These are phyloP conservation scores for Bubo blakistoni DNA, from an alignment of 2,113 vertebrate genomes.

Conservation along the genomic window DNA sequence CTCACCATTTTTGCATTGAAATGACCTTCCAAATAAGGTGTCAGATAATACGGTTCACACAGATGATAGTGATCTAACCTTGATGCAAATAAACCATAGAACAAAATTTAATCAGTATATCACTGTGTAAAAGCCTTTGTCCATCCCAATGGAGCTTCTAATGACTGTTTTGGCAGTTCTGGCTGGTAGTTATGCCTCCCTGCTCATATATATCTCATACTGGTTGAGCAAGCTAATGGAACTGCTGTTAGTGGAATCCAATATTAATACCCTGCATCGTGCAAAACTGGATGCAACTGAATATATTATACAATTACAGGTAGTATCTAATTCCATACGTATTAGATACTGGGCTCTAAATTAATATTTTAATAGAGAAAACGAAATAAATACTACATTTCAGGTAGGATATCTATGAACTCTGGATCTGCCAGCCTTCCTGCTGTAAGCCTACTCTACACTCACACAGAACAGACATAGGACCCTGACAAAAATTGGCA, in stretches of 20 bases:
- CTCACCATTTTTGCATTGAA: constrained; percentile 56
- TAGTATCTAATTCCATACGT: constrained; percentile 74
- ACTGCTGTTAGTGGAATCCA: constrained; percentile 75
- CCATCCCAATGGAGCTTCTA: constrained; percentile 75
- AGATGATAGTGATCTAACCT: constrained; percentile 67
- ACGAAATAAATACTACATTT: constrained; percentile 65
- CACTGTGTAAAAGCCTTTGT: constrained; percentile 71
- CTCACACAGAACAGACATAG: constrained; percentile 44
- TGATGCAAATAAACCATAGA: constrained; percentile 77
- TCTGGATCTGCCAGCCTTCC: constrained; percentile 52
- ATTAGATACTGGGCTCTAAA: constrained; percentile 64
- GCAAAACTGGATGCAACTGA: constrained; percentile 72
- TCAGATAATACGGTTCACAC: constrained; percentile 45
- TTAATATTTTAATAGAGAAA: constrained; percentile 74
- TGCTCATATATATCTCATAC: constrained; percentile 71
- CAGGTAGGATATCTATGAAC: constrained; percentile 56
- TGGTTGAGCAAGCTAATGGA: constrained; percentile 76
- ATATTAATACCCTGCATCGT: constrained; percentile 69
- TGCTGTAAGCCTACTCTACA: constrained; percentile 5
- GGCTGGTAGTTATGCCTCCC: constrained; percentile 69
- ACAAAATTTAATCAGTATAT: constrained; percentile 76
- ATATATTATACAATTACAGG: constrained; percentile 71
- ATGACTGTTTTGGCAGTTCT: constrained; percentile 77
- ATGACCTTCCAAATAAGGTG: constrained; percentile 68
- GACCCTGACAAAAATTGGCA: constrained; percentile 69